These are phyloP conservation scores for Lucifuga dentata DNA, from an alignment of 2,113 vertebrate species.

Conservation along the genomic window DNA sequence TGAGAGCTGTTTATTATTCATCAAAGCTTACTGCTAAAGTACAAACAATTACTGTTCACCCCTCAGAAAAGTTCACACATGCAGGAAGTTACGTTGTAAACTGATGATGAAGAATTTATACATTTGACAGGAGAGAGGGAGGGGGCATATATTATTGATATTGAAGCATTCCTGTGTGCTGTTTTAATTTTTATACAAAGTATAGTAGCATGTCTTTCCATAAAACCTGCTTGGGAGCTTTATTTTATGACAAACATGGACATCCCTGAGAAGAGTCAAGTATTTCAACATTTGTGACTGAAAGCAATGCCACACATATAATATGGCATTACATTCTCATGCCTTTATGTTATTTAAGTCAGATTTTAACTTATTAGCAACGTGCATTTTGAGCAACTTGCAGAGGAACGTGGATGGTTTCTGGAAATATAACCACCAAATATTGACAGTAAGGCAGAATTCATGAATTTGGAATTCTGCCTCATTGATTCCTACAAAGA, in stretches of 20 bases:
- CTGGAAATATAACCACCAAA: conserved; percentile 14
- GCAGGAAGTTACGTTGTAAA: conserved; percentile 7
- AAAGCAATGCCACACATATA: too few relatives aligned
- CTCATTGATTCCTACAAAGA: conserved; percentile 46
- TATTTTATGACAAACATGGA: too few relatives aligned
- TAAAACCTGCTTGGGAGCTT: too few relatives aligned
- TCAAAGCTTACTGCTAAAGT: neutral
- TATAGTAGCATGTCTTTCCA: neutral
- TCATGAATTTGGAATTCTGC: too few relatives aligned
- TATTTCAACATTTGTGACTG: too few relatives aligned
- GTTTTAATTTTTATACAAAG: neutral
- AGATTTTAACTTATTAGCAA: conserved; percentile 40
- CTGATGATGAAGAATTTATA: neutral
- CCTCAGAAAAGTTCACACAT: conserved; percentile 11
- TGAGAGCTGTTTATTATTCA: conserved; percentile 9
- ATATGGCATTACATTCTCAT: neutral
- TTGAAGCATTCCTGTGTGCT: neutral
- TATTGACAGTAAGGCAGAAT: conserved; percentile 7
- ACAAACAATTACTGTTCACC: neutral
- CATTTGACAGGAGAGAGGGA: neutral
- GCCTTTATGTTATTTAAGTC: conserved; percentile 2
- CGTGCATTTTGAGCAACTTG: conserved; percentile 15
- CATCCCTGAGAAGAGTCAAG: too few relatives aligned
- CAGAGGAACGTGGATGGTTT: conserved; percentile 1
- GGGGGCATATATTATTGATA: neutral